Base-by-base conservation (phyloP, 2,113 vertebrate species). In the Misgurnus anguillicaudatus region DNA sequence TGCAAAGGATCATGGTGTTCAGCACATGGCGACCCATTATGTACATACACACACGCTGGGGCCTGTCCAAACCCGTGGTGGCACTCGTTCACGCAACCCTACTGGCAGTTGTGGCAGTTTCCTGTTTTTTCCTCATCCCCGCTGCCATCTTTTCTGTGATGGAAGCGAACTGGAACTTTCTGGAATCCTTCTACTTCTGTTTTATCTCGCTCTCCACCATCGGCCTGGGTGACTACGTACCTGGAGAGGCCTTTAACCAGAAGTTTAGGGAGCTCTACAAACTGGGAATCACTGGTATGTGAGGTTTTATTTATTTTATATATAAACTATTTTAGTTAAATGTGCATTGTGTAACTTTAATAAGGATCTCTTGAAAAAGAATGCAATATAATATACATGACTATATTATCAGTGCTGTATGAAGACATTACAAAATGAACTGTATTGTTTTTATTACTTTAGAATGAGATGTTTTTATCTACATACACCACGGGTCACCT, bases 181-280 rank as follows among this genome's bases (percentile, higher is more conserved):
- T 98, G 79, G 97, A 98, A 74, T 97, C 96, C 4, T 97, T 99
- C 87, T 99, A 99, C 84, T 99, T 99, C 80, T 99, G 97, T 82
- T 98, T 99, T 85, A 98, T 99, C 85, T 98, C 97, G 0, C 91
- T 99, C 85, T 98, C 96, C 88, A 99, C 97, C 88, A 98, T 99
- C 5, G 97, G 97, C 67, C 91, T 99, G 0, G 97, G 97, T 21
- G 97, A 99, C 83, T 99, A 99, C 0, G 97, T 99, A 9, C 97
- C 97, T 0, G 97, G 97, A 69, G 97, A 99, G 87, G 94, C 94
- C 1, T 91, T 91, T 67, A 95, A 98, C 85, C 98, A 99, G 84
- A 96, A 86, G 78, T 98, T 96, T 89, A 89, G 97, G 69, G 94
- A 97, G 86, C 88, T 99, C 14, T 99, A 99, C 87, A 99, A 98